Conservation (phyloP, 2,113 vertebrate species). For the Chauna torquata region DNA sequence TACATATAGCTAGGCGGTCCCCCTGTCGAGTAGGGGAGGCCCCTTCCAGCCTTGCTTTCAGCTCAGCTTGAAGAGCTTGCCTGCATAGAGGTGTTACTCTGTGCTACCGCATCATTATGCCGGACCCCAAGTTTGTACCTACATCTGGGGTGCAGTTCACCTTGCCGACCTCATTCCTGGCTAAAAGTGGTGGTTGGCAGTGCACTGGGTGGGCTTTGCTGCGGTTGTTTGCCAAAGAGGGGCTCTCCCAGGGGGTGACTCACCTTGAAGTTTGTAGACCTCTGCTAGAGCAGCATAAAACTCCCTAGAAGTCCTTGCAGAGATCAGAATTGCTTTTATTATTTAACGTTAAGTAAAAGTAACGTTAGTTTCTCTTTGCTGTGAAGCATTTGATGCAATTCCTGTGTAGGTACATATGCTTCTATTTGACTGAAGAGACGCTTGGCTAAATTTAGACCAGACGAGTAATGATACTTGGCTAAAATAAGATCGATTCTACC, state of each 20-base stretch:
- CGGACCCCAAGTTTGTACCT: neutral
- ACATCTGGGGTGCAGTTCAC: neutral
- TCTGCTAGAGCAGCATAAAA: neutral
- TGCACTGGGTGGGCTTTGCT: neutral
- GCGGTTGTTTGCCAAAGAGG: neutral
- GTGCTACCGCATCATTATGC: neutral
- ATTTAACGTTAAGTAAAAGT: constrained; percentile 29
- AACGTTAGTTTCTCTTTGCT: neutral
- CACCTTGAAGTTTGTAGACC: neutral
- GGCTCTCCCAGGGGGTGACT: neutral
- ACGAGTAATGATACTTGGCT: neutral
- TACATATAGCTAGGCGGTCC: neutral
- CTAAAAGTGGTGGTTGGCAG: neutral
- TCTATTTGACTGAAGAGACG: neutral
- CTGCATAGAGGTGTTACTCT: neutral
- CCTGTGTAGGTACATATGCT: neutral
- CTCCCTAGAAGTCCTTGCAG: neutral
- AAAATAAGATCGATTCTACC: neutral
- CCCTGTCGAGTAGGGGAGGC: neutral
- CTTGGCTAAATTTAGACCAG: constrained; percentile 11
- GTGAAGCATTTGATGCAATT: neutral
- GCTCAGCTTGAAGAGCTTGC: neutral
- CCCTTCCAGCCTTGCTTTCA: neutral
- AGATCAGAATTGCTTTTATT: neutral
- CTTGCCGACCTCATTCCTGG: neutral